A percentile compares a stretch with the other conserved stretches of the same genome.
phyloP scores from a whole-genome alignment of 2,113 vertebrate genomes.

The Syngnathus scovelli region DNA sequence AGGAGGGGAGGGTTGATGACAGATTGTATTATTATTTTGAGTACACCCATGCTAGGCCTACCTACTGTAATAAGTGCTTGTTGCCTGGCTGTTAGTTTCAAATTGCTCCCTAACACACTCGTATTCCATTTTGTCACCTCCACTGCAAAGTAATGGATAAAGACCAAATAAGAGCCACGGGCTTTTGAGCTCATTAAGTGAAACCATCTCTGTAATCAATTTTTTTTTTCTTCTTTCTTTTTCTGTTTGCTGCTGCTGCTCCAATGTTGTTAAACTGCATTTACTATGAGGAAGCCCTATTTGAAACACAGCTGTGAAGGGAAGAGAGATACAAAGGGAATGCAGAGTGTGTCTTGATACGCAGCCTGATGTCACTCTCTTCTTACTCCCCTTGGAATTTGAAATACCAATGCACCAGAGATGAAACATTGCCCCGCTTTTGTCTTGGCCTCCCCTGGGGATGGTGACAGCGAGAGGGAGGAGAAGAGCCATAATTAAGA shows the following conservation, averaged over 20 bases:
- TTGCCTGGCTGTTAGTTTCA: not conserved
- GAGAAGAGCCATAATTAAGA: constrained; percentile 67
- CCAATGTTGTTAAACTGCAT: constrained; percentile 52
- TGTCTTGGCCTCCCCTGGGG: constrained; percentile 59
- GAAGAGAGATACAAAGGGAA: constrained; percentile 14
- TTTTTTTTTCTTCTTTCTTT: too few species aligned
- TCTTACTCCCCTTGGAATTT: constrained; percentile 56
- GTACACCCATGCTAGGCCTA: too few species aligned
- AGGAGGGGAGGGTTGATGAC: too few species aligned
- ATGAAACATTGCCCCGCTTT: constrained; percentile 63
- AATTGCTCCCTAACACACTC: constrained; percentile 25
- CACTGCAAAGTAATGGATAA: constrained; percentile 60
- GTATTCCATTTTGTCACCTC: constrained; percentile 43
- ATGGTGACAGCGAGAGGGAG: constrained; percentile 63
- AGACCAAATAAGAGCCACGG: constrained; percentile 46
- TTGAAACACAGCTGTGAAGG: constrained; percentile 49
- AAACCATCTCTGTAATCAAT: constrained; percentile 63
- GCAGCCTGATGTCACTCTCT: constrained; percentile 40
- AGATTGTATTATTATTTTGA: too few species aligned
- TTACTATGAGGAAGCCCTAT: constrained; percentile 50
- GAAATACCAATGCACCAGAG: constrained; percentile 63
- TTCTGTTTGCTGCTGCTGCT: constrained; percentile 14
- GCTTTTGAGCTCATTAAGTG: constrained; percentile 66
- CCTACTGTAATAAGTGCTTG: not conserved
- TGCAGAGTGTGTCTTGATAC: constrained; percentile 40